Percentiles rank a stretch among this genome's conserved stretches.
phyloP scores from a whole-genome alignment of 2,888 invertebrate genomes.

The Ditula angustiorana region DNA sequence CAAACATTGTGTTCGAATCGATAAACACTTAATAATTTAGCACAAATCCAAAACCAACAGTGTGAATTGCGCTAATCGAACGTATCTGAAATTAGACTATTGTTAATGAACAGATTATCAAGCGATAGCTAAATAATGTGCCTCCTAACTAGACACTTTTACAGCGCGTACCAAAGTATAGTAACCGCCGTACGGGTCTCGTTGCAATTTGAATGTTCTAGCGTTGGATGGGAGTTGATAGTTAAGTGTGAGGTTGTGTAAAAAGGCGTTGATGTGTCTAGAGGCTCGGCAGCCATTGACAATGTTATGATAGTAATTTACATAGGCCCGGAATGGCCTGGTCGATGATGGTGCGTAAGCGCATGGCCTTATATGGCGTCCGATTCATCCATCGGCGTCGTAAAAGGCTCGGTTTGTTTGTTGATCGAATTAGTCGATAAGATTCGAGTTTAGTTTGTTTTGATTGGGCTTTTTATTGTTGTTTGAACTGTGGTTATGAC shows the following conservation, averaged over 20 bases:
- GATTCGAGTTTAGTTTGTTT: slow-evolving; percentile 42
- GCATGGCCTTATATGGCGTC: slow-evolving; percentile 56
- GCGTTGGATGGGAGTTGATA: slow-evolving; percentile 23
- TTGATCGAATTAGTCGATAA: slow-evolving; percentile 50
- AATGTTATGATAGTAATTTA: slow-evolving; percentile 67
- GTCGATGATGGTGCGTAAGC: slow-evolving; percentile 51
- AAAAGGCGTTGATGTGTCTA: slow-evolving; percentile 21
- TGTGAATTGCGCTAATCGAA: slow-evolving; percentile 66
- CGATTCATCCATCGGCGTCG: slow-evolving; percentile 56
- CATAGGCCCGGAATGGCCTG: slow-evolving; percentile 53
- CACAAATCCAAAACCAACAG: slow-evolving; percentile 49
- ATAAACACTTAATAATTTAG: slow-evolving; percentile 41
- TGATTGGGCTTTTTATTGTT: slow-evolving; percentile 39
- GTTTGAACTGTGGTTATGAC: slow-evolving; percentile 23
- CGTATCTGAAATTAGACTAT: slow-evolving; percentile 59
- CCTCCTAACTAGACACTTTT: slow-evolving; percentile 40
- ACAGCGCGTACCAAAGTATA: neutral
- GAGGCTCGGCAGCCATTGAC: slow-evolving; percentile 44
- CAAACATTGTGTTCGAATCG: slow-evolving; percentile 16
- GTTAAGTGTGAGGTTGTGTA: slow-evolving; percentile 18
- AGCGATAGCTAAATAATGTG: slow-evolving; percentile 47
- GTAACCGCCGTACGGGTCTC: neutral
- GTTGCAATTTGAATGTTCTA: neutral
- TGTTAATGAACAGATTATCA: slow-evolving; percentile 62
- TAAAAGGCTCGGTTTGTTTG: slow-evolving; percentile 59